These are phyloP conservation scores for Podargus strigoides DNA, from an alignment of 2,797 vertebrate genomes.

Conservation along the genomic window DNA sequence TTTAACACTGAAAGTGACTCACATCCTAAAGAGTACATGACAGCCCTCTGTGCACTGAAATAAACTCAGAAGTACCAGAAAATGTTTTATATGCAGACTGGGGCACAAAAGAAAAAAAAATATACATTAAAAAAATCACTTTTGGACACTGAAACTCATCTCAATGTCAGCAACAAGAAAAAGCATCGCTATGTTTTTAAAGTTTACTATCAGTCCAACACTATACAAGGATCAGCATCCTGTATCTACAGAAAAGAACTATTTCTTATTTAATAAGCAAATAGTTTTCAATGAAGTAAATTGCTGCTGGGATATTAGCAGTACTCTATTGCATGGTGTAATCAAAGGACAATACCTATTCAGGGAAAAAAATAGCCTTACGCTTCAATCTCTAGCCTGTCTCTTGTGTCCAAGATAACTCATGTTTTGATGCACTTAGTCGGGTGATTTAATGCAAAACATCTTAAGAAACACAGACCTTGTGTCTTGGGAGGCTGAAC, in stretches of 20 bases:
- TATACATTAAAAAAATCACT: too few species aligned
- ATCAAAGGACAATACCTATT: background rate
- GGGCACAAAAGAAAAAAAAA: rapidly evolving
- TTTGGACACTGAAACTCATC: background rate
- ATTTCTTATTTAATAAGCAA: background rate
- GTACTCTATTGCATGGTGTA: background rate
- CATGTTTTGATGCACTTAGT: background rate
- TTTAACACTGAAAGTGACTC: background rate
- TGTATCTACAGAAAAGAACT: background rate
- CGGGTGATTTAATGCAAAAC: background rate
- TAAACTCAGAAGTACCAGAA: background rate
- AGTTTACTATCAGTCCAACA: background rate
- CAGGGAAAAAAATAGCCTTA: background rate
- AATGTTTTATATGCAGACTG: background rate
- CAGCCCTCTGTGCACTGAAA: background rate
- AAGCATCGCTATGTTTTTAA: background rate
- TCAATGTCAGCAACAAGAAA: background rate
- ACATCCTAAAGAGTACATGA: background rate
- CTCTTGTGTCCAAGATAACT: background rate
- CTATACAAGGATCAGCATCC: background rate
- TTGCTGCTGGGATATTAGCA: background rate
- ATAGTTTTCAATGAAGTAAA: background rate
- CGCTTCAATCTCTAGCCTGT: background rate
- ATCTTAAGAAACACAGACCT: background rate
- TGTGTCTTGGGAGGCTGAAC: background rate